These are phyloP conservation scores for Oedothorax gibbosus DNA, from an alignment of 1,140 invertebrate genomes.

Conservation along the genomic window DNA sequence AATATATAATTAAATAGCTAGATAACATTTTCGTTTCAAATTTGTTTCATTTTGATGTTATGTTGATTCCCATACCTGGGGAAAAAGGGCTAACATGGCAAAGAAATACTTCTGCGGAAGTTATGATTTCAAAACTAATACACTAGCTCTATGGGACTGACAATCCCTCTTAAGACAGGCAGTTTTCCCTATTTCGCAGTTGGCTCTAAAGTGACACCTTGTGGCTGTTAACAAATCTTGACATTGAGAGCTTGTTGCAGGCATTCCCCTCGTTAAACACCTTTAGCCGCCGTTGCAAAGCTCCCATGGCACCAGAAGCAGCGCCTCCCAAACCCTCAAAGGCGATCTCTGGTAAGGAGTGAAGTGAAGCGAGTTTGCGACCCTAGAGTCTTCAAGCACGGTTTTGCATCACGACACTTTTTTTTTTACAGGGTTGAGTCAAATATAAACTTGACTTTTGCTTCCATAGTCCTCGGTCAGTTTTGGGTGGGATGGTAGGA, in stretches of 20 bases:
- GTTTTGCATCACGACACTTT: background rate
- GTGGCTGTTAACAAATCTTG: constrained; percentile 31
- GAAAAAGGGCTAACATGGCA: no score
- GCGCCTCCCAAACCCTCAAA: constrained; percentile 6
- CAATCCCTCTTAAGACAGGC: no score
- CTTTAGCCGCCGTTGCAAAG: constrained; percentile 26
- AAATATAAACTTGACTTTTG: no score
- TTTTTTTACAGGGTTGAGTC: background rate
- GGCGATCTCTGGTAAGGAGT: constrained; percentile 38
- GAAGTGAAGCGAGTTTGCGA: background rate
- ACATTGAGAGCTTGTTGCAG: constrained; percentile 79
- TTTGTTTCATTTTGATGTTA: no score
- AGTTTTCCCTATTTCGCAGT: background rate
- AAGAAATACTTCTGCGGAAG: no score
- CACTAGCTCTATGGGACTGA: no score
- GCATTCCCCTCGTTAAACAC: constrained; percentile 64
- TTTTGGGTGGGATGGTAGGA: no score
- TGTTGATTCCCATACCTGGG: no score
- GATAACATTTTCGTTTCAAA: no score
- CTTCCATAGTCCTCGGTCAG: no score
- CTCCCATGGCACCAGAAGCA: constrained; percentile 8
- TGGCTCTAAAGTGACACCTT: constrained; percentile 53
- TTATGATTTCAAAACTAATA: no score
- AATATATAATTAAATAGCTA: no score
- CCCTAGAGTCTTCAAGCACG: background rate